Evolutionary conservation across 2,113 vertebrate species (phyloP), one percentile per base, ranked within the genome.

Genomic region (Apodemus sylvaticus): DNA sequence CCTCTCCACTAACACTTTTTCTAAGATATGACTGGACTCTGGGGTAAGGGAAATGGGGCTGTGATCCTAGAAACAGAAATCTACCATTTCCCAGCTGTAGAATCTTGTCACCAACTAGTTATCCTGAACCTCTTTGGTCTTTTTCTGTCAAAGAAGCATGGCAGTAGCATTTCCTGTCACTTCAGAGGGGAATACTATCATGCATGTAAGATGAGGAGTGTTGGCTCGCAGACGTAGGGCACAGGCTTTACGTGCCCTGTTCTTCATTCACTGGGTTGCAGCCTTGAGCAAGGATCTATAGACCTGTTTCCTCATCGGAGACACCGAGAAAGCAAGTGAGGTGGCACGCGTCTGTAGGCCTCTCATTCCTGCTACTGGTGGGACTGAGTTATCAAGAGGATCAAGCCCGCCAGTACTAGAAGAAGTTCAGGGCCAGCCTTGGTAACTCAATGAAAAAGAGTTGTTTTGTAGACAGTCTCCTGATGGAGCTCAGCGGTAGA

Each of bases 141-240:
- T 70, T 17, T 2, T 94, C 77, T 91, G 45, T 55, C 93, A 86
- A 91, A 76, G 58, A 13, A 85, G 39, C 90, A 74, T 60, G 48
- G 29, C 87, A 83, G 74, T 64, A 34, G 58, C 71, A 74, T 83
- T 62, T 88, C 90, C 55, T 91, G 76, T 4, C 68, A 53, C 31
- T 31, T 94, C 74, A 19, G 11, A 48, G 24, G 74, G n/a, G 45
- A 87, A 55, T 45, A 26, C 64, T 71, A 36, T 77, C 10, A 1
- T 39, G 91, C 94, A 91, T 83, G 19, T 94, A 53, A 91, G 85
- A 94, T 42, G 70, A 74, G 79, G 62, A 88, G 58, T 91, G 62
- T 90, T 29, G 79, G 31, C 58, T 64, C 24, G 39, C 58, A 42
- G 58, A 64, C 58, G 62, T 83, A 17, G 58, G 58, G 68, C 36